Conservation (phyloP, 2,888 invertebrate species). For the Uropetala carovei region DNA sequence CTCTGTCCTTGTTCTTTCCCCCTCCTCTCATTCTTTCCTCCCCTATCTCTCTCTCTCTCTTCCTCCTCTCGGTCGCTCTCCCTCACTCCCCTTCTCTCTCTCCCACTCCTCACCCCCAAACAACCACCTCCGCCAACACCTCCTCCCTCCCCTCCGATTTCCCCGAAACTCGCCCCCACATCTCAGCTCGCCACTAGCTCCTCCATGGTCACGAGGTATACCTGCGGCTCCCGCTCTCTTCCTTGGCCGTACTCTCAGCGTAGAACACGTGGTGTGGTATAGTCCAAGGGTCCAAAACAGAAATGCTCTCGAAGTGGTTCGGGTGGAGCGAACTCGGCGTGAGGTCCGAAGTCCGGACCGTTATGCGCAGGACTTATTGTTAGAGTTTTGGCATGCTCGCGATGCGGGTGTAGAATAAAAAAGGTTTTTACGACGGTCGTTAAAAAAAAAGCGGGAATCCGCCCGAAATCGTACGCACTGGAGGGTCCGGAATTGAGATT, state of each 20-base stretch:
- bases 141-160: not conserved
- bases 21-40: not conserved
- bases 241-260: too few relatives aligned
- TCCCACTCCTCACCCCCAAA: too few relatives aligned
- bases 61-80: too few relatives aligned
- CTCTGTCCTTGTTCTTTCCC: constrained; percentile 19
- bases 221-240: not conserved
- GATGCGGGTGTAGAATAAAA: not conserved
- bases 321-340: not conserved
- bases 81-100: too few relatives aligned
- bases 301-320: not conserved
- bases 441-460: not conserved
- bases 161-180: not conserved
- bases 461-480: not conserved
- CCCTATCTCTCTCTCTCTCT: too few relatives aligned
- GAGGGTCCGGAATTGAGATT: not conserved
- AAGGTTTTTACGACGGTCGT: not conserved
- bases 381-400: not conserved
- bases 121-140: not conserved
- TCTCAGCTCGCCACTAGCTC: not conserved
- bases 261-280: not conserved
- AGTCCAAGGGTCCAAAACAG: not conserved
- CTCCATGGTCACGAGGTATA: constrained; percentile 35
- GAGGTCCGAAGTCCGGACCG: constrained; percentile 19
- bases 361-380: not conserved